Conservation (phyloP, 1,140 invertebrate genomes). For the Holcopasites calliopsidis region DNA sequence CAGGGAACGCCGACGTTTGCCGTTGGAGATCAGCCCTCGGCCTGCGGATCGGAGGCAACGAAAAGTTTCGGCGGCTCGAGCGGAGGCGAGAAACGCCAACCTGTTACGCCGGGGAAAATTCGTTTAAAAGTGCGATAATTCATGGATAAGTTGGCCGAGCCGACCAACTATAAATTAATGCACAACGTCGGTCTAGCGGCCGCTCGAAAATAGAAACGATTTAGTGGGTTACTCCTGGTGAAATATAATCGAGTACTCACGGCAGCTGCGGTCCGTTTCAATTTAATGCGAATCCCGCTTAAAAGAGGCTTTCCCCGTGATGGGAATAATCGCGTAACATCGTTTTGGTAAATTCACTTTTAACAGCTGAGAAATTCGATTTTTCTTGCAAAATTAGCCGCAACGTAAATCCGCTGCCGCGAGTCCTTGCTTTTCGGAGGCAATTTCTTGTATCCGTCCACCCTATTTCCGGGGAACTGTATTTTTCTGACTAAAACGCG, state of each 20-base stretch:
- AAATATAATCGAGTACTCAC: slow-evolving; percentile 29
- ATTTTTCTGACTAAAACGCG: slow-evolving; percentile 53
- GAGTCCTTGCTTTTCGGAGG: too few species aligned
- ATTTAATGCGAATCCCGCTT: slow-evolving; percentile 10
- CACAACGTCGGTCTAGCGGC: background rate
- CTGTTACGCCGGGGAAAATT: slow-evolving; percentile 30
- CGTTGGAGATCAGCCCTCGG: too few species aligned
- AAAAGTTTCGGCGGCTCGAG: background rate
- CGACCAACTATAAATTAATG: slow-evolving; percentile 32
- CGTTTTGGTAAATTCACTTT: slow-evolving; percentile 3
- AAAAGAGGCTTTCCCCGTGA: background rate
- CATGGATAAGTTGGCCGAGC: slow-evolving; percentile 24
- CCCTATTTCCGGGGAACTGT: slow-evolving; percentile 23
- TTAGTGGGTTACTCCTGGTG: slow-evolving; percentile 22
- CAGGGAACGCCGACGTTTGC: background rate
- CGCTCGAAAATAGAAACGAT: slow-evolving; percentile 36
- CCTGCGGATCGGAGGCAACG: too few species aligned
- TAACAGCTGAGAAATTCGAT: background rate
- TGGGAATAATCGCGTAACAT: background rate
- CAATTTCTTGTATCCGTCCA: slow-evolving; percentile 17
- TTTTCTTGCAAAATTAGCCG: background rate
- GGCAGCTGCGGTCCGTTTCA: background rate
- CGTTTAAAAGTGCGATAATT: slow-evolving; percentile 35
- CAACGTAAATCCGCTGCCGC: slow-evolving; percentile 4
- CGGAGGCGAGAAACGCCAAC: background rate